A percentile compares a stretch with the other conserved stretches of the same genome.
phyloP scores from a whole-genome alignment of 2,113 vertebrate species.

The Syngnathus typhle region DNA sequence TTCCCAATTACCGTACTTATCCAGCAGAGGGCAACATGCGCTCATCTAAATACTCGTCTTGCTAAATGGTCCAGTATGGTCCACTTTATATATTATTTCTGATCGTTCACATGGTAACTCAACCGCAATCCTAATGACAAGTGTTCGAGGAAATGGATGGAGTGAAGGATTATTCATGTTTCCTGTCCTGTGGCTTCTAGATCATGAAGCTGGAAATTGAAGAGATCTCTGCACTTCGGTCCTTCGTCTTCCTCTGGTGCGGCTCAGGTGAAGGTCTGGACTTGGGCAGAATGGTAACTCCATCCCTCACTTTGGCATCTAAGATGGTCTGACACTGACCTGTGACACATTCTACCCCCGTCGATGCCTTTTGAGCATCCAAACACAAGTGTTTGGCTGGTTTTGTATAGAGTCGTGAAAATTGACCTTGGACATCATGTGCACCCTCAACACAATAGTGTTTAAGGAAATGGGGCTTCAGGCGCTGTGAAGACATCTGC shows the following conservation, averaged over 20 bases:
- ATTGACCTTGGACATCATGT: neutral
- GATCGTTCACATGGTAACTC: neutral
- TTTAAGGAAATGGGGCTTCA: constrained; percentile 96
- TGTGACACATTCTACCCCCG: no score
- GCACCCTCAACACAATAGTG: constrained; percentile 47
- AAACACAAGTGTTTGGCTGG: neutral
- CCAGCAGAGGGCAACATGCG: neutral
- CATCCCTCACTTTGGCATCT: neutral
- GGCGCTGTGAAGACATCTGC: constrained; percentile 96
- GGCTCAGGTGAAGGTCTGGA: constrained; percentile 95
- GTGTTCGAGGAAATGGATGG: neutral
- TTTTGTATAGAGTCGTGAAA: neutral
- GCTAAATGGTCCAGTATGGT: neutral
- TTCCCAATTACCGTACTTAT: neutral
- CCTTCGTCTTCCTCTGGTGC: constrained; percentile 97
- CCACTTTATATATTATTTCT: no score
- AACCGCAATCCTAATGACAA: neutral
- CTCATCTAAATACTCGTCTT: neutral
- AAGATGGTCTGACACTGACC: no score
- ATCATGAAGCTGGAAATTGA: constrained; percentile 99
- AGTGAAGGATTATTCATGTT: neutral
- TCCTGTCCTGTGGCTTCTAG: constrained; percentile 52
- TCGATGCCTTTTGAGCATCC: neutral
- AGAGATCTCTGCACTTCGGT: constrained; percentile 88
- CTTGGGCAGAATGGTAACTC: constrained; percentile 87